Evolutionary conservation across 2,797 vertebrate genomes (phyloP).

Genomic region (Esox masquinongy): DNA sequence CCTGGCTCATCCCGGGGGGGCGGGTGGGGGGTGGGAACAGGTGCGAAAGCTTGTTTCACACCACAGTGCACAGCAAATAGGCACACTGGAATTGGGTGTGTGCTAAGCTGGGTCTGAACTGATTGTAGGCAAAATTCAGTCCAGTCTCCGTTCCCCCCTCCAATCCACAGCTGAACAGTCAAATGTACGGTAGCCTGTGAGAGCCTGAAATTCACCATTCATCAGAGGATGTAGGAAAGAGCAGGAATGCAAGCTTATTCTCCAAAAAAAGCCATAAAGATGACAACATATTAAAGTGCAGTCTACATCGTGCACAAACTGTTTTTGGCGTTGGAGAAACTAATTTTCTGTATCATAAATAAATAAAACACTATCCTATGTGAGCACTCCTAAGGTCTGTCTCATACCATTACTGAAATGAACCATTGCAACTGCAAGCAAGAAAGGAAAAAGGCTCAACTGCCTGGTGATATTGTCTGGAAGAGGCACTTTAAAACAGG

Average conservation of each 20-base stretch:
- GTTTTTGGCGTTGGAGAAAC: neutral
- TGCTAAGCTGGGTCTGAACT: constrained; percentile 26
- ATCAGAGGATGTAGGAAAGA: constrained; percentile 14
- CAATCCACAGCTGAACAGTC: constrained; percentile 4
- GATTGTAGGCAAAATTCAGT: constrained; percentile 27
- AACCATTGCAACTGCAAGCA: neutral
- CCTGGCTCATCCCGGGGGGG: constrained; percentile 25
- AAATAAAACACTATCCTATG: neutral
- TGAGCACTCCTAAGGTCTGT: neutral
- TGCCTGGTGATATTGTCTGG: neutral
- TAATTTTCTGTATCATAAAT: neutral
- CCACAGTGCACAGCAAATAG: constrained; percentile 62
- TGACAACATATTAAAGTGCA: neutral
- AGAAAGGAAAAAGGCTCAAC: neutral
- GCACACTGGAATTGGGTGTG: constrained; percentile 36
- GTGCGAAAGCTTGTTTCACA: constrained; percentile 71
- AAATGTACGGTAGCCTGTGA: constrained; percentile 1
- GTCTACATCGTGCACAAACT: neutral
- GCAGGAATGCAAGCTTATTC: neutral
- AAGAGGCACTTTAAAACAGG: neutral
- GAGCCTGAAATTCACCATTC: constrained; percentile 26
- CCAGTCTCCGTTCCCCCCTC: constrained; percentile 16
- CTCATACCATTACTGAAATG: neutral
- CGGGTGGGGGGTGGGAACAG: constrained; percentile 36
- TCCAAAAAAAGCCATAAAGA: neutral